phyloP scores from a whole-genome alignment of 2,113 vertebrate genomes.

The Grammomys dolichurus region DNA sequence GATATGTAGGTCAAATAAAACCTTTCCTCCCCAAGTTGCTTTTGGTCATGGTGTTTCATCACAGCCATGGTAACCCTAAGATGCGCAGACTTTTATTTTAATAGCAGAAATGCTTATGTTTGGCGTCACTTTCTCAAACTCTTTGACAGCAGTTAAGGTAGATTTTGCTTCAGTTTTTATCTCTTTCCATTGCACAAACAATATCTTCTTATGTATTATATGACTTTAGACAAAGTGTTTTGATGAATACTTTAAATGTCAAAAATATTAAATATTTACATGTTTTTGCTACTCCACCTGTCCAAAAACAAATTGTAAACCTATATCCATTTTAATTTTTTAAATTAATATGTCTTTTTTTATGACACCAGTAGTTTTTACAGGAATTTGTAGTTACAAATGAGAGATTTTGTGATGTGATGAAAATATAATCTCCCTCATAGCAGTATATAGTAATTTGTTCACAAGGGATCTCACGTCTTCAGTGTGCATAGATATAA shows the following conservation, averaged over 20 bases:
- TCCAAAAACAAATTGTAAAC: conserved; percentile 14
- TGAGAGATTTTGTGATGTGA: conserved; percentile 31
- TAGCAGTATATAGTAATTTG: not conserved
- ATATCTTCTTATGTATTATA: not conserved
- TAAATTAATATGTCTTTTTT: not conserved
- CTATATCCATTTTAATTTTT: conserved; percentile 25
- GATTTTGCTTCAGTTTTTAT: conserved; percentile 16
- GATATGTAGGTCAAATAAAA: not conserved
- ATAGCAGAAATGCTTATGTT: not conserved
- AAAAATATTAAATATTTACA: conserved; percentile 10
- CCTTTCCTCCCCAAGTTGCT: not conserved
- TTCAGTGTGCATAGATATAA: not conserved
- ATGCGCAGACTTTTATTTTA: not conserved
- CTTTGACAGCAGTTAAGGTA: not conserved
- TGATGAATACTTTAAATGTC: conserved; percentile 42
- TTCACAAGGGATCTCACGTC: not conserved
- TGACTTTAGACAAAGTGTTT: conserved; percentile 13
- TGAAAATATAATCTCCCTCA: not conserved
- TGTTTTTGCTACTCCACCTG: not conserved
- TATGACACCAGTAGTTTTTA: not conserved
- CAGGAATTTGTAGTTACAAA: not conserved
- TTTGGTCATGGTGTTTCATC: not conserved
- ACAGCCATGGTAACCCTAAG: not conserved
- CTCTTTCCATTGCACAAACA: not conserved
- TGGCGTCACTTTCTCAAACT: conserved; percentile 1